A percentile compares a stretch with the other conserved stretches of the same genome.
These are phyloP conservation scores for Stratiolaelaps scimitus DNA, from an alignment of 1,140 invertebrate species.

Conservation along the genomic window DNA sequence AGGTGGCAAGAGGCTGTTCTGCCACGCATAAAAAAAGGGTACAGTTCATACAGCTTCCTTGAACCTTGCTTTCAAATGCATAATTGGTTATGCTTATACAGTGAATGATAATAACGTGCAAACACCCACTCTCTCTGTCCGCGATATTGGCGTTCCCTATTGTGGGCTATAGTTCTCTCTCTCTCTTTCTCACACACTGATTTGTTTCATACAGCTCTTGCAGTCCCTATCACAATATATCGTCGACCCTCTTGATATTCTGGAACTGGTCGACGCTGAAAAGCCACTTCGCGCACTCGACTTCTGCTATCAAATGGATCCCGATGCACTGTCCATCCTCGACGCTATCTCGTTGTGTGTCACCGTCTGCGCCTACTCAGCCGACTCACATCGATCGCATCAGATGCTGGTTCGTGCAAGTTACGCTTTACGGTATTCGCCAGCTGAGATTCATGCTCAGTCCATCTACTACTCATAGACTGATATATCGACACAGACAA, in stretches of 20 bases:
- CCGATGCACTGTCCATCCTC: constrained; percentile 80
- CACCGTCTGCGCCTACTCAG: constrained; percentile 92
- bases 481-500: too few relatives aligned
- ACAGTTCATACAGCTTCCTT: too few relatives aligned
- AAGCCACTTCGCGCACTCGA: constrained; percentile 85
- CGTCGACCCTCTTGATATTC: constrained; percentile 83
- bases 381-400: constrained; percentile 83
- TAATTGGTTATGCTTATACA: too few relatives aligned
- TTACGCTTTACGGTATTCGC: background rate
- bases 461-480: background rate
- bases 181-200: too few relatives aligned
- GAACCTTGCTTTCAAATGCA: too few relatives aligned
- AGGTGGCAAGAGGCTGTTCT: too few relatives aligned
- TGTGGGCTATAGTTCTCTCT: too few relatives aligned
- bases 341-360: constrained; percentile 90
- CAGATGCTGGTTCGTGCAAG: constrained; percentile 66
- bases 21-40: too few relatives aligned
- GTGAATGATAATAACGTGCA: too few relatives aligned
- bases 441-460: background rate
- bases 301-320: constrained; percentile 91
- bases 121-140: too few relatives aligned
- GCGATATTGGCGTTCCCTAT: too few relatives aligned
- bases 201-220: constrained; percentile 31
- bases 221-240: constrained; percentile 74
- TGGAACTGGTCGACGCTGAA: constrained; percentile 85